A percentile compares a stretch with the other conserved stretches of the same genome.
phyloP scores from a whole-genome alignment of 37 sponge, comb jelly and placozoan species.

The Ianthella basta region DNA sequence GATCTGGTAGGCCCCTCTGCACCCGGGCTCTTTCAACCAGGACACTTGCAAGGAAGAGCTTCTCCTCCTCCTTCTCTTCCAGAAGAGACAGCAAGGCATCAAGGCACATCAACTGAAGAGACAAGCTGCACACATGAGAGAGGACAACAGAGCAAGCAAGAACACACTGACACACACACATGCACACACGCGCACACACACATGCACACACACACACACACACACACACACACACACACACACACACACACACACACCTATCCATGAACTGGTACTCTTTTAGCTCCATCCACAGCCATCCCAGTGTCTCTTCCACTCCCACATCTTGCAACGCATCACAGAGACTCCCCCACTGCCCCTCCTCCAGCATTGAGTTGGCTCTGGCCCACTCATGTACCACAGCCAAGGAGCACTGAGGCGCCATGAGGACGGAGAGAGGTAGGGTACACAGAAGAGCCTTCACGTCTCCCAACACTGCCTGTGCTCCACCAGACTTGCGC shows the following conservation, averaged over 20 bases:
- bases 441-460: background rate
- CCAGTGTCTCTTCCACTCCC: background rate
- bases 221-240: slow-evolving; percentile 14
- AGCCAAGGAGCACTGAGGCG: background rate
- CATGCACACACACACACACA: slow-evolving; percentile 1
- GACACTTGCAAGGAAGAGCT: background rate
- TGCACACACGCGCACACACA: background rate
- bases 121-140: background rate
- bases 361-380: background rate
- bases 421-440: background rate
- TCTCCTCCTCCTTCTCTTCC: background rate
- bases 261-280: background rate
- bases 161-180: background rate
- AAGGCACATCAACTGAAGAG: background rate
- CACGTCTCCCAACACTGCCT: background rate
- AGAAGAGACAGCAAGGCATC: background rate
- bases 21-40: slow-evolving; percentile 6
- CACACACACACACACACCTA: background rate
- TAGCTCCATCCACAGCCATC: background rate
- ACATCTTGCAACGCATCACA: background rate
- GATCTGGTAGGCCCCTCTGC: no score
- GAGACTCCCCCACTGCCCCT: background rate
- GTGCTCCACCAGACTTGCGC: background rate
- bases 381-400: background rate
- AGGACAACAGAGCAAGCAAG: background rate